A percentile compares a stretch with the other conserved stretches of the same genome.
phyloP scores from a whole-genome alignment of 2,797 vertebrate genomes.

The Pangasius mekongensis region DNA sequence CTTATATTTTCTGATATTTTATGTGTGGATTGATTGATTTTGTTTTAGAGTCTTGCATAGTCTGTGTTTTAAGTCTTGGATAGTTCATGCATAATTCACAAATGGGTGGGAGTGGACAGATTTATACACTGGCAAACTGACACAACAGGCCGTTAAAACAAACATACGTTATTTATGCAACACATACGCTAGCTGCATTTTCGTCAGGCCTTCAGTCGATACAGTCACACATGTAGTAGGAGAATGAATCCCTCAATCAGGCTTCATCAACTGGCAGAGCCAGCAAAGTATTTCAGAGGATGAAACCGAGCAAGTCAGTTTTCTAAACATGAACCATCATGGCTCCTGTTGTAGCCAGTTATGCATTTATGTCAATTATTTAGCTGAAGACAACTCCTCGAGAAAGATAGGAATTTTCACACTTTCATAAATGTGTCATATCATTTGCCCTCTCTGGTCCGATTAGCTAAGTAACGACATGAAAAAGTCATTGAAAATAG shows the following conservation, averaged over 20 bases:
- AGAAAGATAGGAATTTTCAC: neutral
- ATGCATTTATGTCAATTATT: neutral
- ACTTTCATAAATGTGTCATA: neutral
- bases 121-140: neutral
- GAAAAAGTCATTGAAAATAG: too few relatives aligned
- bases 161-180: neutral
- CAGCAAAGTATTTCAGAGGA: neutral
- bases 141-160: neutral
- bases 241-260: neutral
- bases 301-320: neutral
- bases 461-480: neutral
- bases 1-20: neutral
- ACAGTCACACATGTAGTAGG: neutral
- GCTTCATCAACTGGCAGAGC: neutral
- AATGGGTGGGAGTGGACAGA: neutral
- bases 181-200: neutral
- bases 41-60: neutral
- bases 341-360: neutral
- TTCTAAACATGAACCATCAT: neutral
- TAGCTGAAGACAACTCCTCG: neutral
- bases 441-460: neutral
- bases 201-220: neutral
- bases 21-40: neutral
- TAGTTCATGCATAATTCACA: neutral
- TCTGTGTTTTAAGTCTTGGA: neutral